Base-by-base conservation (phyloP, 2,113 vertebrate genomes). In the Pygathrix nemaeus region DNA sequence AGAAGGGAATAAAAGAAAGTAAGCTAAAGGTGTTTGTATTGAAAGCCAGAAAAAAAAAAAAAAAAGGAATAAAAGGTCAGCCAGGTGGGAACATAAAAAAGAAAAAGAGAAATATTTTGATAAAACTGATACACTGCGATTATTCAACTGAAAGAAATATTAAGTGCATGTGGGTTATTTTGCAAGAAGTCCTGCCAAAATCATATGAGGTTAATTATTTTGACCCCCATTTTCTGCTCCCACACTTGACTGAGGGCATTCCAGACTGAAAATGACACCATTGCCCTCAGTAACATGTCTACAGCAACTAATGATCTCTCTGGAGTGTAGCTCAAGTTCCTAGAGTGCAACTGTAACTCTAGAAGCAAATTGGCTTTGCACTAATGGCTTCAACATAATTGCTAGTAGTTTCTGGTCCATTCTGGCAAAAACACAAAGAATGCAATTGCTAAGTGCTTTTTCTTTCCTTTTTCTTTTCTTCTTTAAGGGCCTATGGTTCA, bases 121-220 rank as follows among this genome's bases (percentile, higher is more conserved):
- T 52, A 45, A 66, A 85, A 76, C 9, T 2, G 32, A 45, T 88
- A 2, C 1, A 8, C 11, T 43, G 52, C 66, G 64, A 45, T 89
- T 57, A 93, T 72, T 88, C 76, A 81, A 13, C 68, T 23, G 72
- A 83, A 97, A 93, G 55, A 73, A 96, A 32, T 40, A 50, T 10
- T 45, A 83, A 59, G 48, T 35, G 38, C 80, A 80, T 32, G 16
- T 12, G 68, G 79, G 50, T 70, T 68, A 40, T 84, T 91, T 92
- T 86, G 45, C 30, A 91, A 90, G 59, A 70, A 84, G 32, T 38
- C 27, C 66, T 43, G 83, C 61, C 91, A 11, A 91, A 72, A 91
- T 95, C 94, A 90, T 38, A 32, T 2, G 84, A 97, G 97, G 96
- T 96, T 97, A 94, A 97, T 97, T 93, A 97, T 96, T 94, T 92